Base-by-base conservation (phyloP, 2,888 invertebrate genomes). In the Diabrotica balteata region DNA sequence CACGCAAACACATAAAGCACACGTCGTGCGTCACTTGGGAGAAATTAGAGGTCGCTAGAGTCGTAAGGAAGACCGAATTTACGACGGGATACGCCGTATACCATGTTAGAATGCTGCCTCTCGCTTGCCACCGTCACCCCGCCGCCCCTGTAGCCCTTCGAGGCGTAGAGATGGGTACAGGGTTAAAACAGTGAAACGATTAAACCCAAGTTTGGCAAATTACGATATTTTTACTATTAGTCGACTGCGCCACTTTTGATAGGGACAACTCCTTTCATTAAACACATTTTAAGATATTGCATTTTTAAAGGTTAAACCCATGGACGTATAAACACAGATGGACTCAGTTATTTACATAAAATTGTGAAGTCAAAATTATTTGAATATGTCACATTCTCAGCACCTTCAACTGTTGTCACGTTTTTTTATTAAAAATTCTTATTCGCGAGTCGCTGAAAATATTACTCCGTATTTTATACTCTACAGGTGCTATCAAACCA, bases 1-100 rank as follows among this genome's bases (percentile, higher is more conserved):
- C 81, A 82, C 83, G 81, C 82, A 80, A 82, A 79, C 80, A 81
- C 82, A 83, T 83, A 83, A 83, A 82, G 82, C 81, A 83, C 83
- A 82, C 80, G 81, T 81, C 81, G 79, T 80, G 81, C 81, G 82
- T 83, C 83, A 81, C 82, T 80, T 80, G 83, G 83, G 83, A 82
- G 81, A 79, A 82, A 83, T 83, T 83, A 83, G 81, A 81, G 81
- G 82, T 80, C 80, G 80, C 79, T 75, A 75, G 79, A 80, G 81
- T 80, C 80, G 81, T 82, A 81, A 81, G 82, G 80, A 81, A 81
- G 81, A 78, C 80, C 78, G 81, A 83, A 82, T 83, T 83, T 83
- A 83, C 82, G 81, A 82, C 77, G 79, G 79, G 74, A 71, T 70
- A 69, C 78, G 79, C 79, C 78, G 77, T 79, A 78, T 77, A 78